Conservation (phyloP, 1,140 invertebrate species). For the Hestina assimilis region DNA sequence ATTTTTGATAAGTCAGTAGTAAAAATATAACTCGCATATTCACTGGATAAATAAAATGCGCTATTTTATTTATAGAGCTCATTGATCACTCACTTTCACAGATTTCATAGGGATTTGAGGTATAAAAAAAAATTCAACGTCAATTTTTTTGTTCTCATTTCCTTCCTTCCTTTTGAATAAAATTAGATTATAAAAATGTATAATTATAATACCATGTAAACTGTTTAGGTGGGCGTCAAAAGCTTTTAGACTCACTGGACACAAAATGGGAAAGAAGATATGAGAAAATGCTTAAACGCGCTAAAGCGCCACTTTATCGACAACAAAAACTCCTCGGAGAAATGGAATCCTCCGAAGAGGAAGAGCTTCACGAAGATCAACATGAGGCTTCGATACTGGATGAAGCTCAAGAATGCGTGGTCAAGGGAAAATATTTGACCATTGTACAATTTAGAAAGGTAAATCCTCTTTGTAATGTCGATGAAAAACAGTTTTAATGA, state of each 20-base stretch:
- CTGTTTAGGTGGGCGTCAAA: constrained; percentile 84
- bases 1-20: no score
- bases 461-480: background rate
- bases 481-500: background rate
- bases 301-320: constrained; percentile 74
- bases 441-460: constrained; percentile 86
- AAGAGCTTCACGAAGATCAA: constrained; percentile 62
- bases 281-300: constrained; percentile 75
- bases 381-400: constrained; percentile 75
- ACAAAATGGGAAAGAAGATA: constrained; percentile 83
- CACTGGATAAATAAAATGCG: no score
- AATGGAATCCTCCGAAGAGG: constrained; percentile 39
- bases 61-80: no score
- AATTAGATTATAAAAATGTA: no score
- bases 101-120: no score
- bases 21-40: no score
- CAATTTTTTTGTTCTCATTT: no score
- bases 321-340: constrained; percentile 42
- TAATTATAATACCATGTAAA: no score
- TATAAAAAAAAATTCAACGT: no score
- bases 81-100: no score
- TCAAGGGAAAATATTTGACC: constrained; percentile 90
- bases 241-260: constrained; percentile 87
- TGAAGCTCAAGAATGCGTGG: constrained; percentile 87
- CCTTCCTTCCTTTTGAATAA: no score